These are phyloP conservation scores for Saccopteryx leptura DNA, from an alignment of 2,113 vertebrate species.

Conservation along the genomic window DNA sequence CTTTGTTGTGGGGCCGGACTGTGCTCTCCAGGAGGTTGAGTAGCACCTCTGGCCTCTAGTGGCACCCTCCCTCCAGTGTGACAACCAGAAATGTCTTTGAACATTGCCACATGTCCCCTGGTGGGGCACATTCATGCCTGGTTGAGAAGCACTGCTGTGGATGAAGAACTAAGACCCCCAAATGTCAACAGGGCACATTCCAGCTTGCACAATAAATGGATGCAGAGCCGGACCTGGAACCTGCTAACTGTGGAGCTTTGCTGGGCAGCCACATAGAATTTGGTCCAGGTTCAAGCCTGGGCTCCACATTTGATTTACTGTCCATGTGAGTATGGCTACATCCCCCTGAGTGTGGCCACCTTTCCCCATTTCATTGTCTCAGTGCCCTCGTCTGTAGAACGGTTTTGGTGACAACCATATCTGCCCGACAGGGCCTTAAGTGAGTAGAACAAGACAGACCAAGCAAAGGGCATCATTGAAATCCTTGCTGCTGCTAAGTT, in stretches of 20 bases:
- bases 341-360: fast-evolving
- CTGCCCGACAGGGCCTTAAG: background rate
- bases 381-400: background rate
- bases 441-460: background rate
- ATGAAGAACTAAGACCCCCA: background rate
- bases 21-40: fast-evolving
- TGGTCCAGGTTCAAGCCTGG: background rate
- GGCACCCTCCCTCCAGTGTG: background rate
- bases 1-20: background rate
- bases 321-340: fast-evolving
- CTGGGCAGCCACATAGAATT: fast-evolving
- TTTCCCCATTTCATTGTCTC: fast-evolving
- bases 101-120: background rate
- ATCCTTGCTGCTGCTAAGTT: fast-evolving
- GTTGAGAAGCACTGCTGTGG: background rate
- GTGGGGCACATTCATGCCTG: fast-evolving
- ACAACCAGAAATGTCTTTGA: too few species aligned
- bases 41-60: background rate
- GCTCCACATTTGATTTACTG: too few species aligned
- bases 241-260: fast-evolving
- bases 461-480: fast-evolving
- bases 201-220: background rate
- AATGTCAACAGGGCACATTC: fast-evolving
- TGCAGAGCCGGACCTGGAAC: background rate
- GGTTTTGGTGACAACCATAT: background rate